phyloP scores from a whole-genome alignment of 2,888 invertebrate species.

The Leucophora obtusa region DNA sequence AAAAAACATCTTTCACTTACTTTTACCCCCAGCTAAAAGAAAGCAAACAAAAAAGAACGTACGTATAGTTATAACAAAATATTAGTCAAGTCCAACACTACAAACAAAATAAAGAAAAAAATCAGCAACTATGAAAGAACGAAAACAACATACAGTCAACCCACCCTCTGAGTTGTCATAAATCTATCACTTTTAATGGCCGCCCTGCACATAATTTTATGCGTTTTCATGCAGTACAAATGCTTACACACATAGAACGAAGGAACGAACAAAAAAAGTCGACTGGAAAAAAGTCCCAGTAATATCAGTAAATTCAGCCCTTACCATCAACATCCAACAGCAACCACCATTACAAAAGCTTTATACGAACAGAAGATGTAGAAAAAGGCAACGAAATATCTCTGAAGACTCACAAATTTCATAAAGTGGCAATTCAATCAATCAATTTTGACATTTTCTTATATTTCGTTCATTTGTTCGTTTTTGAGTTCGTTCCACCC shows the following conservation, averaged over 20 bases:
- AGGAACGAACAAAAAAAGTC: not conserved
- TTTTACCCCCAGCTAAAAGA: constrained; percentile 22
- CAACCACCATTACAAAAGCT: constrained; percentile 51
- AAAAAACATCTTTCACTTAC: constrained; percentile 35
- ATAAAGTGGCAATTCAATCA: constrained; percentile 78
- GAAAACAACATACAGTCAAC: constrained; percentile 41
- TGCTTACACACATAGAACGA: constrained; percentile 44
- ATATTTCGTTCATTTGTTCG: constrained; percentile 44
- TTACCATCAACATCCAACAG: constrained; percentile 48
- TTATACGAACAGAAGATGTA: constrained; percentile 1
- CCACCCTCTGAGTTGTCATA: constrained; percentile 71
- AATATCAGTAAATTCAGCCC: constrained; percentile 63
- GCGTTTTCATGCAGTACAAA: constrained; percentile 71
- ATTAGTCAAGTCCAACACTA: constrained; percentile 61
- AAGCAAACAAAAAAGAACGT: constrained; percentile 8
- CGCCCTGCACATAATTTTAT: constrained; percentile 77
- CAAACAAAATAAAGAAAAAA: not conserved
- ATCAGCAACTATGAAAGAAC: constrained; percentile 30
- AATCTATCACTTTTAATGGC: constrained; percentile 78
- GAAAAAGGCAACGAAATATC: constrained; percentile 66
- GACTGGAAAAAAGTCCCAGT: constrained; percentile 30
- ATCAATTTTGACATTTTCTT: constrained; percentile 75
- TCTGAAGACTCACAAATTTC: constrained; percentile 78
- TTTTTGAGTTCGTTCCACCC: constrained; percentile 50
- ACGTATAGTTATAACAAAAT: constrained; percentile 47